A percentile compares a stretch with the other conserved stretches of the same genome.
phyloP scores from a whole-genome alignment of 2,797 vertebrate species.

The Bradypodion pumilum region DNA sequence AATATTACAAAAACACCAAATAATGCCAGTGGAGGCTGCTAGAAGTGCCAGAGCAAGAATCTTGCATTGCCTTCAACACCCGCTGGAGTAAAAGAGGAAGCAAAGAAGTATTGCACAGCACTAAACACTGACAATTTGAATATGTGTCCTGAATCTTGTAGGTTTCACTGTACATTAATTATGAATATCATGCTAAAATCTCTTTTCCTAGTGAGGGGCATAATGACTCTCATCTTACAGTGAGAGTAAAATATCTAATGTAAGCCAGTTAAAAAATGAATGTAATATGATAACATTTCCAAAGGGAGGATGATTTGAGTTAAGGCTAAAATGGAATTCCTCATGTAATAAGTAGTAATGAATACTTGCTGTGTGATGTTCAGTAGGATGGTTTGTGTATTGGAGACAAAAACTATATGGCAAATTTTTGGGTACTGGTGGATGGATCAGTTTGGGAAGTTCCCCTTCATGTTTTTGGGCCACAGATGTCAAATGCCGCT shows the following conservation, averaged over 20 bases:
- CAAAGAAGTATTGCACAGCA: too few relatives aligned
- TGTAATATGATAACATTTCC: background rate
- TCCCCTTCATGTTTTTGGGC: background rate
- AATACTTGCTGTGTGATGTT: background rate
- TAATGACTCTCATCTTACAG: background rate
- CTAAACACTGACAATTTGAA: background rate
- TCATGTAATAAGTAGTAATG: background rate
- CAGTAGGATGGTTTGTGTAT: background rate
- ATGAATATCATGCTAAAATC: background rate
- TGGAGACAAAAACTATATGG: background rate
- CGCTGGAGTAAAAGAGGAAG: too few relatives aligned
- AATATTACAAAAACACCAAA: too few relatives aligned
- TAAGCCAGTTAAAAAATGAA: too few relatives aligned
- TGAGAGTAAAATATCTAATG: background rate
- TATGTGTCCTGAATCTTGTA: background rate
- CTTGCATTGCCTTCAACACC: too few relatives aligned
- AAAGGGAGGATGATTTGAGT: background rate
- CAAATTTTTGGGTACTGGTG: background rate
- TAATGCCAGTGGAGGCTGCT: too few relatives aligned
- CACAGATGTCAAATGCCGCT: background rate
- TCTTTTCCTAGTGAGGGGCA: conserved; percentile 29
- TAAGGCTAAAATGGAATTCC: conserved; percentile 1
- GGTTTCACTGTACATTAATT: background rate
- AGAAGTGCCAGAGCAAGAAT: too few relatives aligned
- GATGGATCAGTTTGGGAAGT: background rate